phyloP scores from a whole-genome alignment of 1,140 invertebrate species.

The Eumaeus atala region DNA sequence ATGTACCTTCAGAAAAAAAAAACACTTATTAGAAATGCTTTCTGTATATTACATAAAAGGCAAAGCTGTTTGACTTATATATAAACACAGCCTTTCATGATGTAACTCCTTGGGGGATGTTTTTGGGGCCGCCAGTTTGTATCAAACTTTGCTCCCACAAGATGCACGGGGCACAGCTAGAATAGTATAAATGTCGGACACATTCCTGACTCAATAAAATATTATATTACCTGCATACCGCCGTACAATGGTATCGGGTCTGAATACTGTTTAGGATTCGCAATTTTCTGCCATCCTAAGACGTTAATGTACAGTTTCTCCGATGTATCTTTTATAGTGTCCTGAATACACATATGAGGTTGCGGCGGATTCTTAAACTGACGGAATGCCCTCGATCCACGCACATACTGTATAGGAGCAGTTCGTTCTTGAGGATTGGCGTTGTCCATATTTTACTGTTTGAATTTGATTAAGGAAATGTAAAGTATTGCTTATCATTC shows the following conservation, averaged over 20 bases:
- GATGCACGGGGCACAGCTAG: no score
- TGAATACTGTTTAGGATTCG: slow-evolving; percentile 76
- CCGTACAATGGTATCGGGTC: slow-evolving; percentile 81
- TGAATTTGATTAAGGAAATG: slow-evolving; percentile 25
- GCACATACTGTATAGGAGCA: slow-evolving; percentile 57
- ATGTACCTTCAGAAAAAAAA: slow-evolving; percentile 48
- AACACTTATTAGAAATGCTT: slow-evolving; percentile 5
- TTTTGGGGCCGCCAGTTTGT: no score
- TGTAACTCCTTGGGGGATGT: no score
- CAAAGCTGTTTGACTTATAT: no score
- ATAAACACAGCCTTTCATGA: no score
- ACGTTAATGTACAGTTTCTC: slow-evolving; percentile 80
- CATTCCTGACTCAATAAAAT: not conserved
- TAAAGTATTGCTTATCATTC: slow-evolving; percentile 40
- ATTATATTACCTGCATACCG: slow-evolving; percentile 77
- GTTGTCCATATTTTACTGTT: slow-evolving; percentile 52
- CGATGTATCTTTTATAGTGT: slow-evolving; percentile 75
- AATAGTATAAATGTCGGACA: no score
- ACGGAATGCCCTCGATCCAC: slow-evolving; percentile 74
- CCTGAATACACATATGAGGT: slow-evolving; percentile 84
- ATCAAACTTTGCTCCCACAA: no score
- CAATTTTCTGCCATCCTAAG: slow-evolving; percentile 82
- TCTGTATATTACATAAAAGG: no score
- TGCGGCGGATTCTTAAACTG: slow-evolving; percentile 83
- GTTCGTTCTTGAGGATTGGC: slow-evolving; percentile 54